Evolutionary conservation across 2,113 vertebrate species (phyloP).

Genomic region (Mus spicilegus): DNA sequence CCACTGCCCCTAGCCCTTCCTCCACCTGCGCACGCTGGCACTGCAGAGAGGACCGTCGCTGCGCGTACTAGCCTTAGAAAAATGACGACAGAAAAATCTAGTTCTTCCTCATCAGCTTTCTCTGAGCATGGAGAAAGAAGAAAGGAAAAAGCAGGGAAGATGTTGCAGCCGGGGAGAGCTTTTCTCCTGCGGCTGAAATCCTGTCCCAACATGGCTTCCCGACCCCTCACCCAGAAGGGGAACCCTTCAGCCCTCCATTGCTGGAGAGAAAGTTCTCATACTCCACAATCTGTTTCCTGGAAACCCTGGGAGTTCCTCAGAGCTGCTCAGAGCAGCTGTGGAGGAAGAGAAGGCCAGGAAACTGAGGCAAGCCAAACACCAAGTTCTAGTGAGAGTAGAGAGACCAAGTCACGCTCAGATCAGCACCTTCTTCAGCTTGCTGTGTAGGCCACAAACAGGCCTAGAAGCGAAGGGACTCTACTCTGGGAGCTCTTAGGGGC

Average conservation of each 20-base stretch:
- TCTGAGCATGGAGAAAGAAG: slow-evolving; percentile 35
- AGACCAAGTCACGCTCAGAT: rapidly evolving
- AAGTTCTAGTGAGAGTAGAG: rapidly evolving
- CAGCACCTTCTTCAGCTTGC: rapidly evolving
- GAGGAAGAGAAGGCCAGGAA: not conserved
- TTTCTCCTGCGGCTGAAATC: not conserved
- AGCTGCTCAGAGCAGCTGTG: not conserved
- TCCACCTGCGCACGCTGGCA: slow-evolving; percentile 32
- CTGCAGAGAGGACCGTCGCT: not conserved
- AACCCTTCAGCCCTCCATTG: not conserved
- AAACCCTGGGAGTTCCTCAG: not conserved
- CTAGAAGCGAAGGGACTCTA: not conserved
- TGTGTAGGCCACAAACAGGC: not conserved
- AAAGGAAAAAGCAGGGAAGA: not conserved
- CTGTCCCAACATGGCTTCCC: not conserved
- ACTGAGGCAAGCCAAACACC: not conserved
- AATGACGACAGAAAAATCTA: not conserved
- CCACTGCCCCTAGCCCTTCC: not conserved
- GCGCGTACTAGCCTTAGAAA: not conserved
- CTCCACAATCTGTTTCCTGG: not conserved
- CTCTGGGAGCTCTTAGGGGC: not conserved
- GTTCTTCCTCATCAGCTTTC: slow-evolving; percentile 43
- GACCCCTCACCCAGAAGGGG: not conserved
- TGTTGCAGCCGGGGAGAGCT: not conserved
- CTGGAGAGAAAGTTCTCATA: not conserved